Conservation (phyloP, 2,113 vertebrate species). For the Suricata suricatta region DNA sequence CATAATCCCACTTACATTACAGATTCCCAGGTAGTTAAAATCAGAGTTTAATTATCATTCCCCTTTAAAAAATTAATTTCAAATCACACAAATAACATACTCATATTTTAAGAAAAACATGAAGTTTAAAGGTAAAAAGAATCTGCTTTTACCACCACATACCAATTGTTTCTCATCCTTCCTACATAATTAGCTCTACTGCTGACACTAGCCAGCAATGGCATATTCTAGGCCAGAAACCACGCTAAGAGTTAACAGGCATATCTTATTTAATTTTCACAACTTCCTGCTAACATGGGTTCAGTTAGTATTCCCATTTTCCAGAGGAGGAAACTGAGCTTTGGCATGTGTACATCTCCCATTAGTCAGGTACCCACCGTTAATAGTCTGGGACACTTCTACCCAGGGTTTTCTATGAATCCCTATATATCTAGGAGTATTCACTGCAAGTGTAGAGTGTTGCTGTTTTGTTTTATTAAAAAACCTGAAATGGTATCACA, state of each 20-base stretch:
- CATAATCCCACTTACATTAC: not conserved
- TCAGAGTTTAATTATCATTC: not conserved
- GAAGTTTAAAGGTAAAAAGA: not conserved
- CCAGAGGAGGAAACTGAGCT: not conserved
- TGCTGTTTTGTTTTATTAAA: not conserved
- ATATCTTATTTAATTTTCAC: not conserved
- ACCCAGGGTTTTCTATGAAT: not conserved
- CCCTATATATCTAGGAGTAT: not conserved
- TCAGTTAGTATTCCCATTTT: not conserved
- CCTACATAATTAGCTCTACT: not conserved
- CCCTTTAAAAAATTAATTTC: not conserved
- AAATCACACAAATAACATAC: not conserved
- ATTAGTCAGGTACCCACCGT: not conserved
- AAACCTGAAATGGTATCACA: not conserved
- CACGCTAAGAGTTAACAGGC: not conserved
- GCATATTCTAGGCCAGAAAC: not conserved
- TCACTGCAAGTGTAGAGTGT: not conserved
- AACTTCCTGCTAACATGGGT: not conserved
- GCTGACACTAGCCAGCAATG: not conserved
- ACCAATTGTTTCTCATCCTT: not conserved
- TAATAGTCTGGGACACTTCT: not conserved
- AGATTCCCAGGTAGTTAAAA: not conserved
- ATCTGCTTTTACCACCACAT: not conserved
- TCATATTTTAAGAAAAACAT: not conserved
- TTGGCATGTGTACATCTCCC: no score